Percentiles rank a stretch among this genome's conserved stretches.
phyloP scores from a whole-genome alignment of 2,888 invertebrate genomes.

The Perizoma affinitatum region DNA sequence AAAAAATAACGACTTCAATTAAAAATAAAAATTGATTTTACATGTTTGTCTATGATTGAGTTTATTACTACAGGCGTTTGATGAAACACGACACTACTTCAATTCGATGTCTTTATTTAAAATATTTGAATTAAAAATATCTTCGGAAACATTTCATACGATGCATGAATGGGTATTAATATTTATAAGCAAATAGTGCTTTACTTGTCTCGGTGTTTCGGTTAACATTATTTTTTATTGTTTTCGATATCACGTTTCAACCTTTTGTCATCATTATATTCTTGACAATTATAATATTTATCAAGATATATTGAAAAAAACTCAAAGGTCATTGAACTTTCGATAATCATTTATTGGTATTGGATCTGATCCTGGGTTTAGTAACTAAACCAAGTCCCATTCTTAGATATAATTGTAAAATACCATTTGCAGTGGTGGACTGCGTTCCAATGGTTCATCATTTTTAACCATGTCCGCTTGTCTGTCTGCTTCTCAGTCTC shows the following conservation, averaged over 20 bases:
- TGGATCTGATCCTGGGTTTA: no score
- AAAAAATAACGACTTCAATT: slow-evolving; percentile 40
- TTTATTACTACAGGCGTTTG: slow-evolving; percentile 38
- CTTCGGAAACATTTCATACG: slow-evolving; percentile 33
- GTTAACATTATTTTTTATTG: slow-evolving; percentile 41
- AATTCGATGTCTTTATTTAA: slow-evolving; percentile 42
- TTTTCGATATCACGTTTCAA: slow-evolving; percentile 37
- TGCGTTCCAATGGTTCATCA: no score
- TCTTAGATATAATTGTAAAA: no score
- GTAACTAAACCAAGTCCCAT: no score
- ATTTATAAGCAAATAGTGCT: slow-evolving; percentile 35
- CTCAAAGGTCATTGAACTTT: no score
- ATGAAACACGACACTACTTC: slow-evolving; percentile 43
- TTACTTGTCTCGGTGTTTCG: slow-evolving; percentile 33
- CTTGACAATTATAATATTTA: slow-evolving; percentile 8
- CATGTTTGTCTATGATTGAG: slow-evolving; percentile 41
- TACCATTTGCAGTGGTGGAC: no score
- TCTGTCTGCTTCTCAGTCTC: no score
- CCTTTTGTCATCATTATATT: slow-evolving; percentile 31
- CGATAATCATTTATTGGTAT: no score
- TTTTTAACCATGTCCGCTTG: no score
- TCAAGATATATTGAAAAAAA: background rate
- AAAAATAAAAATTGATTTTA: slow-evolving; percentile 41
- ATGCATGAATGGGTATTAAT: slow-evolving; percentile 38
- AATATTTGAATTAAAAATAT: slow-evolving; percentile 40